A percentile compares a stretch with the other conserved stretches of the same genome.
Evolutionary conservation across 2,888 invertebrate species (phyloP).

Genomic region (Sericinus montela): DNA sequence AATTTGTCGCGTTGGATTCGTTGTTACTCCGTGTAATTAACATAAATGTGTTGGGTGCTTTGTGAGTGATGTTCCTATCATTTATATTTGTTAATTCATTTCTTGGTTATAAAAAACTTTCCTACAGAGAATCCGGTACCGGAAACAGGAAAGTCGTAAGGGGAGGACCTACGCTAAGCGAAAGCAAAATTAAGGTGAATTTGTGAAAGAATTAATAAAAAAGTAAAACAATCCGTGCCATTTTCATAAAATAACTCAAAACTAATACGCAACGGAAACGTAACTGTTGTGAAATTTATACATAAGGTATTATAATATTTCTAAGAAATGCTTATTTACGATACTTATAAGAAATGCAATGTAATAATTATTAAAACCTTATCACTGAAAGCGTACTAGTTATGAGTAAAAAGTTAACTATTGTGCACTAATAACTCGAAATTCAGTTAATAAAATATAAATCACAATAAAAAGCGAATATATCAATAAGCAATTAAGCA

Average conservation of each 20-base stretch:
- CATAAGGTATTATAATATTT: no score
- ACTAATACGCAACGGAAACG: no score
- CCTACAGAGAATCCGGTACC: slow-evolving; percentile 72
- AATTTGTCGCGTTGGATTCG: slow-evolving; percentile 28
- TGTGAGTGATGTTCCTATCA: slow-evolving; percentile 76
- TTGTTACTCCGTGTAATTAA: slow-evolving; percentile 46
- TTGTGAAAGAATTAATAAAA: slow-evolving; percentile 17
- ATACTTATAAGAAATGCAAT: no score
- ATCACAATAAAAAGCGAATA: no score
- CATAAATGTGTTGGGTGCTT: slow-evolving; percentile 68
- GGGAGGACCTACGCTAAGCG: slow-evolving; percentile 47
- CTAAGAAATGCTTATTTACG: no score
- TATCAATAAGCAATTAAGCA: no score
- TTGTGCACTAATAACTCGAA: no score
- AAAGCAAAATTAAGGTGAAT: slow-evolving; percentile 39
- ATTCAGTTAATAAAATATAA: no score
- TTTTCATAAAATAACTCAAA: no score
- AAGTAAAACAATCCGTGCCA: no score
- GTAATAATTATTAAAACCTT: not conserved
- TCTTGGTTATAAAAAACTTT: slow-evolving; percentile 55
- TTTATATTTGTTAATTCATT: slow-evolving; percentile 76
- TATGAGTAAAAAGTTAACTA: not conserved
- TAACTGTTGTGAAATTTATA: no score
- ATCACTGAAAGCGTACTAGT: not conserved
- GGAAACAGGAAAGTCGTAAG: slow-evolving; percentile 75